A percentile compares a stretch with the other conserved stretches of the same genome.
Conservation (phyloP, 2,797 vertebrate genomes). For the Zonotrichia albicollis region DNA sequence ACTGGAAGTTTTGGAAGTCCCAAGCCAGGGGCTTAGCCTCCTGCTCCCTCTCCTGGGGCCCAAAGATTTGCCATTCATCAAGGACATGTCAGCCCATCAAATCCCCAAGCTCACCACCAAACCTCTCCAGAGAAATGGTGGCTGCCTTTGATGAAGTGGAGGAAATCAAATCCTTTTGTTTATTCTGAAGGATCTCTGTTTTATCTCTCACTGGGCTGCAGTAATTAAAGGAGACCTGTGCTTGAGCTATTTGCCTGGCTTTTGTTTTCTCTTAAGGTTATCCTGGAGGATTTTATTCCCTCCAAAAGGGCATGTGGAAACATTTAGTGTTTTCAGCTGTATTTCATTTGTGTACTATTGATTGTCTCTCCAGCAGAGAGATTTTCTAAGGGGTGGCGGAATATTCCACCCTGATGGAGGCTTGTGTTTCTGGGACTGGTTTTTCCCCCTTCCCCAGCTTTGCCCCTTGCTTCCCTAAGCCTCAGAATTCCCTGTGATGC, state of each 20-base stretch:
- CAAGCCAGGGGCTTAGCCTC: not conserved
- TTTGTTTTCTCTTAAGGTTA: constrained; percentile 37
- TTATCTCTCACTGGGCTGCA: constrained; percentile 27
- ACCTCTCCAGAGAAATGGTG: not conserved
- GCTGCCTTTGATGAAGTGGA: constrained; percentile 26
- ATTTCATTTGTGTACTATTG: constrained; percentile 27
- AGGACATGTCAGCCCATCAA: not conserved
- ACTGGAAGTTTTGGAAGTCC: not conserved
- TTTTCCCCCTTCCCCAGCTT: not conserved
- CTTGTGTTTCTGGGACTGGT: not conserved
- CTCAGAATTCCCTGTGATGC: not conserved
- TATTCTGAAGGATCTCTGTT: constrained; percentile 47
- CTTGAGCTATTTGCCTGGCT: not conserved
- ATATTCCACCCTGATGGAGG: not conserved
- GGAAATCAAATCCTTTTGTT: constrained; percentile 55
- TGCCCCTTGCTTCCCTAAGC: not conserved
- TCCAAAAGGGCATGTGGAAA: constrained; percentile 11
- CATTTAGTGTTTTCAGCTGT: constrained; percentile 14
- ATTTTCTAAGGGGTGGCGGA: not conserved
- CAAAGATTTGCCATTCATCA: not conserved
- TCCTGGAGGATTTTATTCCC: constrained; percentile 10
- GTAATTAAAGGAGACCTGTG: constrained; percentile 65
- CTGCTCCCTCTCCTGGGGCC: not conserved
- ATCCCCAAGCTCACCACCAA: not conserved
- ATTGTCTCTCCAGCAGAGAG: not conserved